Evolutionary conservation across 2,797 vertebrate genomes (phyloP).

Genomic region (Anolis apletophallus): DNA sequence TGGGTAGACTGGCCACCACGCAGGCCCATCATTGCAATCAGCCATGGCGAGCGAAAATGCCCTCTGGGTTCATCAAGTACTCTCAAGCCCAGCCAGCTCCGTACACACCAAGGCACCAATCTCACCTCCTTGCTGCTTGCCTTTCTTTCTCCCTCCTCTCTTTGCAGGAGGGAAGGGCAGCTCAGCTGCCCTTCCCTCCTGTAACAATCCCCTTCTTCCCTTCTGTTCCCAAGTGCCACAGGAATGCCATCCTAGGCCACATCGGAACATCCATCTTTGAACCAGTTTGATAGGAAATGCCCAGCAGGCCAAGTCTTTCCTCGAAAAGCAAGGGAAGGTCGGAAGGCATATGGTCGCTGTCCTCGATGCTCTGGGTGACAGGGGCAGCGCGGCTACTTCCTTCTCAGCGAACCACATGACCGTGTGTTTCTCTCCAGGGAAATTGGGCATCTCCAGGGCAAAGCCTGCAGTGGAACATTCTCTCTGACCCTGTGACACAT

Average conservation of each 20-base stretch:
- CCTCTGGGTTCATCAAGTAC: slow-evolving; percentile 70
- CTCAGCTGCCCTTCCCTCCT: slow-evolving; percentile 43
- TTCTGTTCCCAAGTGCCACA: slow-evolving; percentile 31
- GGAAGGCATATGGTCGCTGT: slow-evolving; percentile 70
- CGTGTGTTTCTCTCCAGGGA: background rate
- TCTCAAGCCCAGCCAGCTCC: slow-evolving; percentile 23
- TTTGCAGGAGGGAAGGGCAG: too few relatives aligned
- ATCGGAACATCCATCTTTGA: slow-evolving; percentile 55
- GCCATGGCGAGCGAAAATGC: slow-evolving; percentile 31
- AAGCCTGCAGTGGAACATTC: slow-evolving; percentile 32
- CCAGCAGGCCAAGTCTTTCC: slow-evolving; percentile 66
- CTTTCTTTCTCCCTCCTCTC: slow-evolving; percentile 16
- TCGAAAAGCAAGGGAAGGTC: slow-evolving; percentile 62
- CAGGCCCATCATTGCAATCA: slow-evolving; percentile 61
- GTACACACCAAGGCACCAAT: slow-evolving; percentile 4
- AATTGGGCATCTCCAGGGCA: slow-evolving; percentile 34
- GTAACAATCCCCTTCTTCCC: slow-evolving; percentile 24
- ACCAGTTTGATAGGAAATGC: slow-evolving; percentile 67
- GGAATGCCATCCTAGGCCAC: slow-evolving; percentile 49
- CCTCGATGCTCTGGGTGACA: slow-evolving; percentile 74
- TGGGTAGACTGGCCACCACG: slow-evolving; percentile 65
- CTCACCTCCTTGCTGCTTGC: slow-evolving; percentile 25
- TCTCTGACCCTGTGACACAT: slow-evolving; percentile 41
- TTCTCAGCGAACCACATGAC: slow-evolving; percentile 56
- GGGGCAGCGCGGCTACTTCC: slow-evolving; percentile 58